Evolutionary conservation across 2,113 vertebrate genomes (phyloP), one percentile per base, ranked within the genome.

Genomic region (Caretta caretta): DNA sequence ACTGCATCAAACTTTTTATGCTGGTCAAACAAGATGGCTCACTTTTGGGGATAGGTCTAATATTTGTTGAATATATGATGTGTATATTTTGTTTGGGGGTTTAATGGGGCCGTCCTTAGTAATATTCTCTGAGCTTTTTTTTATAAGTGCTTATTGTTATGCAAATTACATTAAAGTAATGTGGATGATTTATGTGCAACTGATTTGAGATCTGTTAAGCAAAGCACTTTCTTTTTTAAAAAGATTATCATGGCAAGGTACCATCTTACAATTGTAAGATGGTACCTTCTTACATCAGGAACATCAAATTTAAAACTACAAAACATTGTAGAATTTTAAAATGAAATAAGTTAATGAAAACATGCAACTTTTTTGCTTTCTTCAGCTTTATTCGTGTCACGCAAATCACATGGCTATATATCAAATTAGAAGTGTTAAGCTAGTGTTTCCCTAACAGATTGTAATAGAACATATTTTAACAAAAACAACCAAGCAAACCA

Each of bases 401-500:
- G 69, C 65, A 92, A 91, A 90, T 86, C 42, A 89, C 90, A 90
- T 25, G 42, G 81, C 65, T 0, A 1, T 38, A 9, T 49, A 82
- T 96, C 72, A 93, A 92, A 90, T 42, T 51, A 1, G 0, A 59
- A 48, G 19, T 80, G 75, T 96, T 90, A 95, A 24, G 17, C 17
- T 24, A 93, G 49, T 87, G 57, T 89, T 94, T 94, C 50, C 57
- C n/a, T 88, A 31, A 16, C 17, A 87, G 76, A 72, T 83, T 49
- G 83, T 72, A 94, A 76, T 80, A 93, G 86, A 83, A 89, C 50
- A 81, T 54, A 62, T 87, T 94, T 93, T 80, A 95, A 72, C 54
- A 69, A 19, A 88, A 97, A 96, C 57, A 91, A 56, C 78, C 92
- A 93, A 90, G 85, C 81, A 94, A 91, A 95, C n/a, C 83, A 51